Conservation (phyloP, 2,113 vertebrate genomes). For the Mormoops blainvillei region DNA sequence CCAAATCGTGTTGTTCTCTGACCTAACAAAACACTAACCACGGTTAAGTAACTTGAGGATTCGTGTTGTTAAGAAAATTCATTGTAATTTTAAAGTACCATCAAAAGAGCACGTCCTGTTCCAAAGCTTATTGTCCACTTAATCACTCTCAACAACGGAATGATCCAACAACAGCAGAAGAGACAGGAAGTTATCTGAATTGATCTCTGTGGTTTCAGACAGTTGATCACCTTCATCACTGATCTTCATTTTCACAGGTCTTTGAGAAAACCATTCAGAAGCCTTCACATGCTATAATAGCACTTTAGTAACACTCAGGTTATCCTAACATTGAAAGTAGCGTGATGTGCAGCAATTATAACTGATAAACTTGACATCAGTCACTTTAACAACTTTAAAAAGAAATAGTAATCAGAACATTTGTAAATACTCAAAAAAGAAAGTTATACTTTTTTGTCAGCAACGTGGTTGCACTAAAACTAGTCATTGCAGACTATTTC, state of each 20-base stretch:
- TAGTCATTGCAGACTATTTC: not conserved
- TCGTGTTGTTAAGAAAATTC: not conserved
- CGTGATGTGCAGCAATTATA: not conserved
- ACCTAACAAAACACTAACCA: not conserved
- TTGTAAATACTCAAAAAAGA: slow-evolving; percentile 2
- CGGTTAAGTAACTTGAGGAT: not conserved
- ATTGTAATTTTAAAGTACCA: slow-evolving; percentile 12
- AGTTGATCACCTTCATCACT: not conserved
- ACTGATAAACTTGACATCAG: not conserved
- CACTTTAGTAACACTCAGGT: not conserved
- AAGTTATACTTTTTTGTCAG: not conserved
- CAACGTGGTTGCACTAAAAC: not conserved
- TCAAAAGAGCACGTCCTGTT: not conserved
- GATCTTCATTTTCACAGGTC: not conserved
- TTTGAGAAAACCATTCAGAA: not conserved
- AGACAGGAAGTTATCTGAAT: not conserved
- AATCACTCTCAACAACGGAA: not conserved
- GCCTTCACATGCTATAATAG: not conserved
- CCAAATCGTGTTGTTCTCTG: not conserved
- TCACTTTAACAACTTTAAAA: not conserved
- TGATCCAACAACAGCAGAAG: not conserved
- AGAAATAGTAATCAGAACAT: slow-evolving; percentile 9
- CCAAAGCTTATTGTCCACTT: not conserved
- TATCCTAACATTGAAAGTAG: not conserved
- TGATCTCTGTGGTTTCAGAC: not conserved